Evolutionary conservation across 1,140 invertebrate species (phyloP).

Genomic region (Chrysopa pallens): DNA sequence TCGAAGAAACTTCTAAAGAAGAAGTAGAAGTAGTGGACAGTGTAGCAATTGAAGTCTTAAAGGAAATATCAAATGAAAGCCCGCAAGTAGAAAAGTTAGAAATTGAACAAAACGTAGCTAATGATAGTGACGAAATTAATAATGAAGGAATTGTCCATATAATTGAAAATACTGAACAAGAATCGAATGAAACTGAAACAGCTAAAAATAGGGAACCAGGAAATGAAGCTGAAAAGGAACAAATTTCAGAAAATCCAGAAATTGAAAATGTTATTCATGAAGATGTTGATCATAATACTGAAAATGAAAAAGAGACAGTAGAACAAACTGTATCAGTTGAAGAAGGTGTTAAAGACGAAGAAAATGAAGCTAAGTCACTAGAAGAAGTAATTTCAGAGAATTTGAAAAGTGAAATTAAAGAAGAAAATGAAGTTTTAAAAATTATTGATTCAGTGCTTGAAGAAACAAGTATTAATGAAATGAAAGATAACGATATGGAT

Average conservation of each 20-base stretch:
- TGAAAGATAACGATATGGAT: too few relatives aligned
- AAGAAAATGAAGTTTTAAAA: too few relatives aligned
- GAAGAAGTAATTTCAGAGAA: constrained; percentile 16
- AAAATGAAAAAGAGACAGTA: constrained; percentile 3
- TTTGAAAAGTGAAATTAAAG: constrained; percentile 22
- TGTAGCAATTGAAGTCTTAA: constrained; percentile 3
- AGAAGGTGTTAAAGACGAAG: constrained; percentile 13
- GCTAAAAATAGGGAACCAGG: constrained; percentile 8
- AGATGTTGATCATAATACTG: constrained; percentile 4
- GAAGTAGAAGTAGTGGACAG: constrained; percentile 7
- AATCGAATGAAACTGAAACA: constrained; percentile 10
- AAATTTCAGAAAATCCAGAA: constrained; percentile 1
- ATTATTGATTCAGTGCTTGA: too few relatives aligned
- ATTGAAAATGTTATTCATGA: constrained; percentile 5
- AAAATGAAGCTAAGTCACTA: constrained; percentile 12
- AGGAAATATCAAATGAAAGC: constrained; percentile 4
- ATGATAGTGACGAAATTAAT: constrained; percentile 3
- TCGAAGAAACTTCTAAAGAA: constrained; percentile 6
- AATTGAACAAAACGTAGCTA: constrained; percentile 14
- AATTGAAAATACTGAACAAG: constrained; percentile 16
- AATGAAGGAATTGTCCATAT: constrained; percentile 9
- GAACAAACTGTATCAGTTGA: constrained; percentile 14
- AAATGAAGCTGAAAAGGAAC: constrained; percentile 6
- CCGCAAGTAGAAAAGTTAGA: constrained; percentile 20
- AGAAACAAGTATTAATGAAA: too few relatives aligned